Evolutionary conservation across 2,888 invertebrate species (phyloP), one percentile per base, ranked within the genome.

Genomic region (Ochlodes sylvanus): DNA sequence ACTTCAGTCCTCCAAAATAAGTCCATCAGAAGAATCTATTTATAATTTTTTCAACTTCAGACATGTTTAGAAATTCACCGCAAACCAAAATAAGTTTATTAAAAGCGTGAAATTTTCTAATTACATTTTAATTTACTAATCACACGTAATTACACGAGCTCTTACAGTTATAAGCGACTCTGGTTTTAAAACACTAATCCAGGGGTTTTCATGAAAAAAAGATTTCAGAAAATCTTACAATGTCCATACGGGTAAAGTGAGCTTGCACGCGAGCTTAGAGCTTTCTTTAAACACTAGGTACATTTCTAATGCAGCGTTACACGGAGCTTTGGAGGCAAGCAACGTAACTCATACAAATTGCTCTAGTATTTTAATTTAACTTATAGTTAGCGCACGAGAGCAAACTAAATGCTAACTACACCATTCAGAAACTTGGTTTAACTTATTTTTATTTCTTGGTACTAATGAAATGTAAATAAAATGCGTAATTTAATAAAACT

Each of bases 351-450:
- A 58, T 58, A 42, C 42, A 58, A 41, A 58, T 32, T 44, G 60
- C 60, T 60, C 44, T 44, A 60, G 44, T 60, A 60, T 60, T 60
- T 60, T 60, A 60, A 60, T 60, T 60, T 44, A 44, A 44, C 60
- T 44, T 27, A 50, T 17, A 47, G 44, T 47, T 17, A 42, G 0
- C 41, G 19, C 19, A 41, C 38, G 44, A 60, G 60, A 47, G 42
- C 15, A 44, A 32, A 44, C 44, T 60, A 60, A 60, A 60, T 58
- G 58, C 60, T 60, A 17, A 32, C 60, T 58, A 58, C 44, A 32
- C 55, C 32, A n/a, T 38, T 38, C 38, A 38, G 38, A 0, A 15
- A 34, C 15, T n/a, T 6, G 55, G 55, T 55, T 55, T 55, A 15
- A 57, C 1, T 4, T 34, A 34, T 38, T 38, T 38, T 38, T 9